Evolutionary conservation across 37 sponge, comb jelly and placozoan species (phyloP).

Genomic region (Eunapius fragilis): DNA sequence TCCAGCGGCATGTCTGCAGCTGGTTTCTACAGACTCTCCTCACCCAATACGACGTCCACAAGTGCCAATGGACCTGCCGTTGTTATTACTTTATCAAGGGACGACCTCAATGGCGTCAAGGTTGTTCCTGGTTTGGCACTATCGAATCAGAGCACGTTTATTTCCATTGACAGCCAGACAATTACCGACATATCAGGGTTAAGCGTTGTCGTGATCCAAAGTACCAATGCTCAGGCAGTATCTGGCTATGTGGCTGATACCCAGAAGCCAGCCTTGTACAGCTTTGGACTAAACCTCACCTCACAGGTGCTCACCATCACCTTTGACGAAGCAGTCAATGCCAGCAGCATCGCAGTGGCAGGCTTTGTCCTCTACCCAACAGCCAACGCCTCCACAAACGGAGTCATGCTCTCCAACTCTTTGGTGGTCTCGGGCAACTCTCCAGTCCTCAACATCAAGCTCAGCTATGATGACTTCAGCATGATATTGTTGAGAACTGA

Average conservation of each 20-base stretch:
- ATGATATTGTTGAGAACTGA: slow-evolving; percentile 63
- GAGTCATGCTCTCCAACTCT: slow-evolving; percentile 26
- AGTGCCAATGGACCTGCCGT: slow-evolving; percentile 59
- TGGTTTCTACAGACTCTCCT: slow-evolving; percentile 46
- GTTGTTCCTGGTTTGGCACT: slow-evolving; percentile 69
- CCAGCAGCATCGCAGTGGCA: slow-evolving; percentile 48
- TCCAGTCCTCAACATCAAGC: slow-evolving; percentile 39
- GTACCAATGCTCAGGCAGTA: slow-evolving; percentile 32
- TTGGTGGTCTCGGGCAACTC: slow-evolving; percentile 37
- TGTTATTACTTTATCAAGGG: slow-evolving; percentile 46
- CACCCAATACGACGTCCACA: slow-evolving; percentile 30
- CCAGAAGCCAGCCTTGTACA: slow-evolving; percentile 63
- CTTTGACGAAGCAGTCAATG: slow-evolving; percentile 92
- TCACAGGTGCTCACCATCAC: slow-evolving; percentile 67
- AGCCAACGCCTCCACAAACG: slow-evolving; percentile 7
- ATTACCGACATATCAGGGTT: slow-evolving; percentile 76
- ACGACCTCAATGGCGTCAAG: slow-evolving; percentile 87
- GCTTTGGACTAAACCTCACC: slow-evolving; percentile 71
- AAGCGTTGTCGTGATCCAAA: slow-evolving; percentile 34
- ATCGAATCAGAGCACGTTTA: slow-evolving; percentile 55
- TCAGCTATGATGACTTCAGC: slow-evolving; percentile 67
- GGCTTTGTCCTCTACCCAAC: slow-evolving; percentile 38
- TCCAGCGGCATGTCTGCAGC: not conserved
- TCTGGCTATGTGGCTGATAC: slow-evolving; percentile 45
- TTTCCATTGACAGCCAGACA: slow-evolving; percentile 53